Conservation (phyloP, 2,113 vertebrate species). For the Heloderma charlesbogerti region DNA sequence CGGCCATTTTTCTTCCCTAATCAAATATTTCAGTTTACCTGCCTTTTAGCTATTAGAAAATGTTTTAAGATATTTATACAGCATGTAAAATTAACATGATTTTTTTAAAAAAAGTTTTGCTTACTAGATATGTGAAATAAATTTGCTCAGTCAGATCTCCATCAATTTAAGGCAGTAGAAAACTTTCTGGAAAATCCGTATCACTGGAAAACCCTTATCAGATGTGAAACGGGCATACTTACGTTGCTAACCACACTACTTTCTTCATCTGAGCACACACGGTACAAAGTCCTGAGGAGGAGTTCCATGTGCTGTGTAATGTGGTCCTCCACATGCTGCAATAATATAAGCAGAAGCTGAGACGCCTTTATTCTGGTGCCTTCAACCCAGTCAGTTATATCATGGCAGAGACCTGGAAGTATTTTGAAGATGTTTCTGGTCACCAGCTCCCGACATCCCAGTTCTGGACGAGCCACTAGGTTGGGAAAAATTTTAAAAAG, state of each 20-base stretch:
- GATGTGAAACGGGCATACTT: slow-evolving; percentile 59
- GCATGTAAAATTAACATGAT: neutral
- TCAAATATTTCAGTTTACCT: neutral
- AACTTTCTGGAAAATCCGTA: neutral
- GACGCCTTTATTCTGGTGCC: slow-evolving; percentile 88
- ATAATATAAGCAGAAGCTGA: slow-evolving; percentile 83
- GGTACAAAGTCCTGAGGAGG: slow-evolving; percentile 85
- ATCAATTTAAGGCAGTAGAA: neutral
- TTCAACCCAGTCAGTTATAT: slow-evolving; percentile 90
- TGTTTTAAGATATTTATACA: neutral
- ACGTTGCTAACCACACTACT: slow-evolving; percentile 84
- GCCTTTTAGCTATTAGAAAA: neutral
- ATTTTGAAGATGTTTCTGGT: slow-evolving; percentile 89
- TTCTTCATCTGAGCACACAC: slow-evolving; percentile 83
- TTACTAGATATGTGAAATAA: neutral
- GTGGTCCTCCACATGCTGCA: slow-evolving; percentile 93
- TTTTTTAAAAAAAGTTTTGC: neutral
- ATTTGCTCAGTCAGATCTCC: neutral
- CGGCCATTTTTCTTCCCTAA: too few species aligned
- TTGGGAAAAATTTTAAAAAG: neutral
- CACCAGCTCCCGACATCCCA: slow-evolving; percentile 95
- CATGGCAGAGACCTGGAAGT: slow-evolving; percentile 86
- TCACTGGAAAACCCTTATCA: neutral
- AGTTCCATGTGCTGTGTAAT: slow-evolving; percentile 90
- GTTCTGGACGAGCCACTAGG: slow-evolving; percentile 84